Conservation (phyloP, 1,140 invertebrate species). For the Platorchestia sp. region DNA sequence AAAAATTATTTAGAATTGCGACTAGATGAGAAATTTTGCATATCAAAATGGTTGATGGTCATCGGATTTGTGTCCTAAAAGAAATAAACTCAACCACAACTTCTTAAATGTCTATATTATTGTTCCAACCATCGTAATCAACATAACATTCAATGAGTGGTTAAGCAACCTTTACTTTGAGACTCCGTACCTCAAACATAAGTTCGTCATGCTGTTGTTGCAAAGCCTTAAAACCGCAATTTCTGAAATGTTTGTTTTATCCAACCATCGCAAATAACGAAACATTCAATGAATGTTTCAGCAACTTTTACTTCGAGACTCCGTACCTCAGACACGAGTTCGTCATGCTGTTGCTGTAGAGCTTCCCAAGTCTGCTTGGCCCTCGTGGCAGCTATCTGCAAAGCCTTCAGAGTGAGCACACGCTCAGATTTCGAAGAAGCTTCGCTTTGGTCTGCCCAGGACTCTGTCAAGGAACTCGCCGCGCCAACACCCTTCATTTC, state of each 20-base stretch:
- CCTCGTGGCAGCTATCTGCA: neutral
- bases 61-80: too few species aligned
- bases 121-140: neutral
- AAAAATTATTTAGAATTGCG: too few species aligned
- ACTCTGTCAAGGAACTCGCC: neutral
- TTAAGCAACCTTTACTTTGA: neutral
- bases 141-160: too few species aligned
- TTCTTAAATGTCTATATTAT: neutral
- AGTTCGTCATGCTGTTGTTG: slow-evolving; percentile 1
- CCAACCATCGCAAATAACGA: neutral
- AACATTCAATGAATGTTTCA: neutral
- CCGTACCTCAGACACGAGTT: neutral
- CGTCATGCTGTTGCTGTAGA: neutral
- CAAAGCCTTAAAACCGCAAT: too few species aligned
- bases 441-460: neutral
- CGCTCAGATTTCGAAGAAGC: neutral
- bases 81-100: too few species aligned
- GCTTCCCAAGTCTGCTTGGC: slow-evolving; percentile 2
- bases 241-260: neutral
- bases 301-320: neutral
- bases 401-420: neutral
- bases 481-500: neutral
- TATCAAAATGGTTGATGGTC: too few species aligned
- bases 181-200: neutral
- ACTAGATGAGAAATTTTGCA: too few species aligned